phyloP scores from a whole-genome alignment of 2,888 invertebrate genomes.

The Craniophora ligustri region DNA sequence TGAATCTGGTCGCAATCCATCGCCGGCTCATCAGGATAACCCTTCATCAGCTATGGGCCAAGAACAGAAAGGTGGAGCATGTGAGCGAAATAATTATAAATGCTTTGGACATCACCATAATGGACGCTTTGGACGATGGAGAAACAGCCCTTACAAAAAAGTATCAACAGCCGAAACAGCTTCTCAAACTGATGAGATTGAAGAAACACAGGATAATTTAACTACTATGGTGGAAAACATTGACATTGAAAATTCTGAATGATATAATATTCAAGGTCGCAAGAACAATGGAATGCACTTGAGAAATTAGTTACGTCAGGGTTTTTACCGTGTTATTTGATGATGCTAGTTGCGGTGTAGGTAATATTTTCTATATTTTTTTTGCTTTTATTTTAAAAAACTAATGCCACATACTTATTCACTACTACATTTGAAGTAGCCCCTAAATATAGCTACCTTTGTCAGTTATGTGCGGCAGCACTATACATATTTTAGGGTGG shows the following conservation, averaged over 20 bases:
- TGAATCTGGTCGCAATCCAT: slow-evolving; percentile 34
- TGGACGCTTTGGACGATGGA: slow-evolving; percentile 28
- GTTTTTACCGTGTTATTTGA: slow-evolving; percentile 23
- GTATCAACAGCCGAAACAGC: slow-evolving; percentile 28
- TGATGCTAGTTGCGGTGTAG: slow-evolving; percentile 27
- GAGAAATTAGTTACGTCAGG: slow-evolving; percentile 5
- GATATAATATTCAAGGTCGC: slow-evolving; percentile 20
- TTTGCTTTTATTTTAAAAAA: slow-evolving; percentile 8
- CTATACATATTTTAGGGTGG: no score
- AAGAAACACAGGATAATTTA: slow-evolving; percentile 48
- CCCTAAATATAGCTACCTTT: no score
- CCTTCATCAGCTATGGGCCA: slow-evolving; percentile 8
- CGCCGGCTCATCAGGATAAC: slow-evolving; percentile 25
- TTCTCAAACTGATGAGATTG: slow-evolving; percentile 37
- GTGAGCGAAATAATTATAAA: slow-evolving; percentile 23
- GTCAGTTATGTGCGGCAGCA: no score
- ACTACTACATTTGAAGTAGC: no score
- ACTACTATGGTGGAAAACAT: slow-evolving; percentile 56
- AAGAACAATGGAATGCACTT: slow-evolving; percentile 17
- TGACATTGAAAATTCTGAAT: slow-evolving; percentile 39
- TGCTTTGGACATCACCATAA: slow-evolving; percentile 25
- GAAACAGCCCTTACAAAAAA: slow-evolving; percentile 13
- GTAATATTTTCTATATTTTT: slow-evolving; percentile 26
- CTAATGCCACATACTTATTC: no score
- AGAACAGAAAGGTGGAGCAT: slow-evolving; percentile 5